Conservation (phyloP, 2,113 vertebrate genomes). For the Procavia capensis region DNA sequence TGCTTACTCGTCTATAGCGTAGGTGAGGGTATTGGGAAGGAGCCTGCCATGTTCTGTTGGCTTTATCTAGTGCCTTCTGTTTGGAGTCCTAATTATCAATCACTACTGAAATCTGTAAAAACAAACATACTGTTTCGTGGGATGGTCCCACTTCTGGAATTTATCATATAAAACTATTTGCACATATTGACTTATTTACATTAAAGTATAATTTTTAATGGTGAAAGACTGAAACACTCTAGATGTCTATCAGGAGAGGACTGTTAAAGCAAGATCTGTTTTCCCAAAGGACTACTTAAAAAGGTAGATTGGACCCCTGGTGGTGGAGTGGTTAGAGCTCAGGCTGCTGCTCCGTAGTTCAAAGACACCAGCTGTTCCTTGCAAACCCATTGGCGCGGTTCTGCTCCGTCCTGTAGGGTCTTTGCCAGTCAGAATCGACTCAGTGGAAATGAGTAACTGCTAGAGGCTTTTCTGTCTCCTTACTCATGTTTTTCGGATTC, state of each 20-base stretch:
- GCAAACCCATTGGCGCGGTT: no score
- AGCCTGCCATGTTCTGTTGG: neutral
- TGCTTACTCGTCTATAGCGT: neutral
- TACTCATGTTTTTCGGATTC: neutral
- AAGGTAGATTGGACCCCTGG: neutral
- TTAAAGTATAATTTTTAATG: slow-evolving; percentile 1
- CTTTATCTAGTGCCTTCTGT: neutral
- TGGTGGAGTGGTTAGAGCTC: no score
- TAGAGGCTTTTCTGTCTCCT: neutral
- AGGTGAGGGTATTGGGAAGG: neutral
- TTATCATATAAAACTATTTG: neutral
- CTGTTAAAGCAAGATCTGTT: neutral
- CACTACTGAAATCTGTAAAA: neutral
- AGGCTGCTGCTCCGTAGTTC: no score
- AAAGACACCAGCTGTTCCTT: no score
- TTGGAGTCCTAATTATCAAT: neutral
- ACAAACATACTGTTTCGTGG: neutral
- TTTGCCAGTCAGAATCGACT: no score
- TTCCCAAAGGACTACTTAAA: neutral
- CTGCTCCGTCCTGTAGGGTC: no score
- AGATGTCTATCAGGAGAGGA: neutral
- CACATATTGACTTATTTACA: neutral
- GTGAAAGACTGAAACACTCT: neutral
- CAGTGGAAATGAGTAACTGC: no score
- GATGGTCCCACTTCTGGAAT: neutral